phyloP scores from a whole-genome alignment of 2,113 vertebrate species.

The Tricholaema leucomelas region DNA sequence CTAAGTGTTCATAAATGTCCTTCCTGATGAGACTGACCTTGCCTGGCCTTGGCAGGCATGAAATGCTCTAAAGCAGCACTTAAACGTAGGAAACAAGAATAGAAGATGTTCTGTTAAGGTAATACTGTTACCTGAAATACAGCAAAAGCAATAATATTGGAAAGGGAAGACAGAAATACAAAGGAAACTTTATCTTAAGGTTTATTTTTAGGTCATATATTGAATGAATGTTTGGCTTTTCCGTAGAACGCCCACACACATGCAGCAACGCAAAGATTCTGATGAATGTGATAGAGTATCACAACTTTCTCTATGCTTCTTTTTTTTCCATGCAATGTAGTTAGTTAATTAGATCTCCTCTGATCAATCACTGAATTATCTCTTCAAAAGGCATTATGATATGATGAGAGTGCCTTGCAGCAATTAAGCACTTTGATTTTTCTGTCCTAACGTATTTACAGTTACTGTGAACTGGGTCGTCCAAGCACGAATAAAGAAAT shows the following conservation, averaged over 20 bases:
- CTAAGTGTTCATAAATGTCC: not conserved
- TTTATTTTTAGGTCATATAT: slow-evolving; percentile 33
- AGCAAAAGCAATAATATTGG: not conserved
- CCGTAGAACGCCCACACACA: not conserved
- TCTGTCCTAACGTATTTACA: slow-evolving; percentile 34
- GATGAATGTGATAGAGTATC: slow-evolving; percentile 18
- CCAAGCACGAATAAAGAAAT: slow-evolving; percentile 9
- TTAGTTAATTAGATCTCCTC: slow-evolving; percentile 56
- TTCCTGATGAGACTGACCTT: not conserved
- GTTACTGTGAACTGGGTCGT: not conserved
- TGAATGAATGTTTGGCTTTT: slow-evolving; percentile 35
- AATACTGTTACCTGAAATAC: slow-evolving; percentile 59
- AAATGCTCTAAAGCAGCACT: slow-evolving; percentile 33
- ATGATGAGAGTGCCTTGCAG: not conserved
- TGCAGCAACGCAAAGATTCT: slow-evolving; percentile 18
- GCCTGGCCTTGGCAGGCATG: not conserved
- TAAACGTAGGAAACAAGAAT: not conserved
- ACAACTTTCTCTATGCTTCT: not conserved
- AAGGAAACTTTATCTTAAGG: slow-evolving; percentile 15
- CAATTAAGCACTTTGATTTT: slow-evolving; percentile 46
- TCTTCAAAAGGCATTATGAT: slow-evolving; percentile 39
- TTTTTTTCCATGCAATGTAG: slow-evolving; percentile 14
- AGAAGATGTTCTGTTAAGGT: slow-evolving; percentile 57
- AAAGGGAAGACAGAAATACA: slow-evolving; percentile 34
- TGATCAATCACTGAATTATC: slow-evolving; percentile 29